These are phyloP conservation scores for Brachymystax lenok DNA, from an alignment of 2,797 vertebrate species.

Conservation along the genomic window DNA sequence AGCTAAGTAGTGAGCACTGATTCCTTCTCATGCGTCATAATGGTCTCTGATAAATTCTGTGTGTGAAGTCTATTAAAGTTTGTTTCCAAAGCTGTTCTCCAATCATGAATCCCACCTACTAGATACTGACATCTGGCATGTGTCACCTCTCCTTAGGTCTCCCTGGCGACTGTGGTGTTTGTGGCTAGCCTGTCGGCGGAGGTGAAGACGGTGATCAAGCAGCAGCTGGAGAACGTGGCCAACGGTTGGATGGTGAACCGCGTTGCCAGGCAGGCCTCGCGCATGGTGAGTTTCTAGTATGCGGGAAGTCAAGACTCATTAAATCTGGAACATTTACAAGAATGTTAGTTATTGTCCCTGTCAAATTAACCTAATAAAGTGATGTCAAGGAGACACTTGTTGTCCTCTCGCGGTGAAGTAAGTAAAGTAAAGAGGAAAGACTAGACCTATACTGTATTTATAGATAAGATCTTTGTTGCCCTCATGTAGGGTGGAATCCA, in stretches of 20 bases:
- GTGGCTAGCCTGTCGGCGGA: slow-evolving; percentile 92
- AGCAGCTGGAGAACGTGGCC: slow-evolving; percentile 93
- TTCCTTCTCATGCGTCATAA: neutral
- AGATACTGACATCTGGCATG: neutral
- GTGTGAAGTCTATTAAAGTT: too few relatives aligned
- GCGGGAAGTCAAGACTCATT: neutral
- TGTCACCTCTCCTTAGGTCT: slow-evolving; percentile 77
- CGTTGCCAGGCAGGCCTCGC: slow-evolving; percentile 94
- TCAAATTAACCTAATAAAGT: neutral
- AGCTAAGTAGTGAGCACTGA: neutral
- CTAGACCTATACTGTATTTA: too few relatives aligned
- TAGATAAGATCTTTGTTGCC: too few relatives aligned
- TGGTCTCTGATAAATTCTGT: neutral
- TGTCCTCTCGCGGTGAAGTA: too few relatives aligned
- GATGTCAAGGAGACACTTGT: too few relatives aligned
- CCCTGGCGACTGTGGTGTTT: slow-evolving; percentile 96
- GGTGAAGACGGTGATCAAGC: slow-evolving; percentile 91
- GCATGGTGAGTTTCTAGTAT: slow-evolving; percentile 79
- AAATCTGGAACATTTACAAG: too few relatives aligned
- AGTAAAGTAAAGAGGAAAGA: too few relatives aligned
- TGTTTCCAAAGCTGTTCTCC: too few relatives aligned
- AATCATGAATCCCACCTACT: too few relatives aligned
- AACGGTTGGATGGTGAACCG: slow-evolving; percentile 97
- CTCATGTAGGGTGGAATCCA: too few relatives aligned
- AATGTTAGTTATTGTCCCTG: neutral